Conservation (phyloP, 35 echinoderm and acorn worm genomes). For the Ophioderma brevispina region DNA sequence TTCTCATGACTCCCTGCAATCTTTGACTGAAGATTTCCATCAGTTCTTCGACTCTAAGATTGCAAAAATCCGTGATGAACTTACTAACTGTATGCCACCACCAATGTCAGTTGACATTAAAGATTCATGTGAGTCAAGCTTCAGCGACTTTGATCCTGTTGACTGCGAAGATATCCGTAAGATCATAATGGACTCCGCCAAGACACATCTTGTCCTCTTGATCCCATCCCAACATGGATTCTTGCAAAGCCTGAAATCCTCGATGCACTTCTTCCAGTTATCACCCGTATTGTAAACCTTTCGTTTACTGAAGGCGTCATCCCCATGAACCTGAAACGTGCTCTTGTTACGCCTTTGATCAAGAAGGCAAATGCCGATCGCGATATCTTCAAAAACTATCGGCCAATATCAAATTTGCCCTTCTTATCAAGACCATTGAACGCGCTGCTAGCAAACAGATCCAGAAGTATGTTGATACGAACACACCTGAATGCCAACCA, state of each 20-base stretch:
- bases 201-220: not conserved
- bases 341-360: conserved; percentile 1
- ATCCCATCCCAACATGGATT: not conserved
- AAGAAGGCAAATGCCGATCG: not conserved
- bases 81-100: not conserved
- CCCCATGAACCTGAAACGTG: not conserved
- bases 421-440: conserved; percentile 1
- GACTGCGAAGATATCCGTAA: not conserved
- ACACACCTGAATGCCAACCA: conserved; percentile 34
- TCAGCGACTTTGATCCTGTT: not conserved
- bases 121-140: not conserved
- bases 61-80: not conserved
- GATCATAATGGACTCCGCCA: not conserved
- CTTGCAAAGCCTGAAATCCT: not conserved
- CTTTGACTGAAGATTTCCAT: not conserved
- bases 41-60: conserved; percentile 7
- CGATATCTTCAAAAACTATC: not conserved
- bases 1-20: not conserved
- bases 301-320: not conserved
- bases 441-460: conserved; percentile 26
- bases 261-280: not conserved
- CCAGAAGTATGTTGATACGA: conserved; percentile 2
- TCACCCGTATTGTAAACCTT: conserved; percentile 10
- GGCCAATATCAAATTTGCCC: not conserved
- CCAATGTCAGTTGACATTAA: not conserved